phyloP scores from a whole-genome alignment of 2,888 invertebrate species.

The Cosmorhoe ocellata region DNA sequence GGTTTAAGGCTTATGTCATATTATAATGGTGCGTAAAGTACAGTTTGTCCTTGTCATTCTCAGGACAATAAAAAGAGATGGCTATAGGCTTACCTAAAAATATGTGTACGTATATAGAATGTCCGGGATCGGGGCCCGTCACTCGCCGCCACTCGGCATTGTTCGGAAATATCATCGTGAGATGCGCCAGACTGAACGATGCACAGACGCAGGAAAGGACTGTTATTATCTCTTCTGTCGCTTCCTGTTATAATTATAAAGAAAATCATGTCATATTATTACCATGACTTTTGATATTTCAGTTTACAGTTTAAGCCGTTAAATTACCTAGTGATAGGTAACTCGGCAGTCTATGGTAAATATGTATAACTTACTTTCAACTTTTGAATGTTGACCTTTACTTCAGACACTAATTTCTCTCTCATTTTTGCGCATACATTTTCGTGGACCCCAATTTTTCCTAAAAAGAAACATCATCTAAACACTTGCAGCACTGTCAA shows the following conservation, averaged over 20 bases:
- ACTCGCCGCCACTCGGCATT: slow-evolving; percentile 85
- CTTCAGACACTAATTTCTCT: slow-evolving; percentile 90
- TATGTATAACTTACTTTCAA: slow-evolving; percentile 82
- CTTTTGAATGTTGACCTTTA: slow-evolving; percentile 88
- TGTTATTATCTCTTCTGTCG: slow-evolving; percentile 86
- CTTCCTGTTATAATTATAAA: slow-evolving; percentile 75
- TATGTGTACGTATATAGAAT: slow-evolving; percentile 85
- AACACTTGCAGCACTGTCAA: no score
- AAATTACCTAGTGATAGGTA: no score
- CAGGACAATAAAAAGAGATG: no score
- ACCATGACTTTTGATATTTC: no score
- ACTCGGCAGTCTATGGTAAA: no score
- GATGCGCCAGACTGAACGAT: slow-evolving; percentile 89
- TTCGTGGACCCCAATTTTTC: slow-evolving; percentile 87
- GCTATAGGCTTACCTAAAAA: slow-evolving; percentile 83
- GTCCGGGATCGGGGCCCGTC: slow-evolving; percentile 47
- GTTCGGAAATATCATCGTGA: slow-evolving; percentile 91
- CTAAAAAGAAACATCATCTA: slow-evolving; percentile 46
- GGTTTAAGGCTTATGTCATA: no score
- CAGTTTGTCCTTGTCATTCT: no score
- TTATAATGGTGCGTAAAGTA: no score
- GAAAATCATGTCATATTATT: not conserved
- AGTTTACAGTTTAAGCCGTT: no score
- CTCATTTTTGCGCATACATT: slow-evolving; percentile 91
- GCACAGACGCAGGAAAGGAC: slow-evolving; percentile 89